Conservation (phyloP, 1,140 invertebrate genomes). For the Pygmarrhopalites habei region DNA sequence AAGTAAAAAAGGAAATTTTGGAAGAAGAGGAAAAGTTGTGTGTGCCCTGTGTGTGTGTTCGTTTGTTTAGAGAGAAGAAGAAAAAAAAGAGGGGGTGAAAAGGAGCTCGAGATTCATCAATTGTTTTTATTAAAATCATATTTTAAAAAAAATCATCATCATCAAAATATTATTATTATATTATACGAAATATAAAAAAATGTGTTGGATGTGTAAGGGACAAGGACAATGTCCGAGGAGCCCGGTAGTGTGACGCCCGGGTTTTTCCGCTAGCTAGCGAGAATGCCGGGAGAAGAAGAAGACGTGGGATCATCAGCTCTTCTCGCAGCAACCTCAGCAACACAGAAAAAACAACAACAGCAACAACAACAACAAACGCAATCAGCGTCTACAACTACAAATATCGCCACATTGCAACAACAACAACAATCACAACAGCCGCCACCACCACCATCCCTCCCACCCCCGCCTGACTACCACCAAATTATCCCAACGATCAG, state of each 20-base stretch:
- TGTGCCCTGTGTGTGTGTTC: no score
- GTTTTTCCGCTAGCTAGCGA: constrained; percentile 34
- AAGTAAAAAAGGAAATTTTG: no score
- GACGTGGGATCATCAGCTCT: constrained; percentile 38
- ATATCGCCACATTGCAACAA: background rate
- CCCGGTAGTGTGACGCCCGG: constrained; percentile 34
- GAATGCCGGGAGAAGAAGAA: constrained; percentile 40
- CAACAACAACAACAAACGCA: constrained; percentile 1
- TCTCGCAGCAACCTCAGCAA: constrained; percentile 25
- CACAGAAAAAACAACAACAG: constrained; percentile 13
- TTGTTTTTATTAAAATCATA: no score
- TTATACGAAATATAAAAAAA: no score
- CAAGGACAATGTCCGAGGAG: constrained; percentile 30
- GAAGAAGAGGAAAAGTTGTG: no score
- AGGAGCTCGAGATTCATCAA: no score
- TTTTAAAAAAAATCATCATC: no score
- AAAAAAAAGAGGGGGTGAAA: no score
- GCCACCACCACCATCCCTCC: background rate
- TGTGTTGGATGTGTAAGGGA: constrained; percentile 11
- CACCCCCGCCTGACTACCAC: background rate
- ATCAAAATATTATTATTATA: no score
- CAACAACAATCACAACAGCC: constrained; percentile 5
- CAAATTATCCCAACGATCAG: constrained; percentile 1
- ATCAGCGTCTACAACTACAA: constrained; percentile 9
- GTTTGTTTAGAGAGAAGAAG: no score